Percentiles rank a stretch among this genome's conserved stretches.
These are phyloP conservation scores for Mythimna impura DNA, from an alignment of 2,888 invertebrate species.

Conservation along the genomic window DNA sequence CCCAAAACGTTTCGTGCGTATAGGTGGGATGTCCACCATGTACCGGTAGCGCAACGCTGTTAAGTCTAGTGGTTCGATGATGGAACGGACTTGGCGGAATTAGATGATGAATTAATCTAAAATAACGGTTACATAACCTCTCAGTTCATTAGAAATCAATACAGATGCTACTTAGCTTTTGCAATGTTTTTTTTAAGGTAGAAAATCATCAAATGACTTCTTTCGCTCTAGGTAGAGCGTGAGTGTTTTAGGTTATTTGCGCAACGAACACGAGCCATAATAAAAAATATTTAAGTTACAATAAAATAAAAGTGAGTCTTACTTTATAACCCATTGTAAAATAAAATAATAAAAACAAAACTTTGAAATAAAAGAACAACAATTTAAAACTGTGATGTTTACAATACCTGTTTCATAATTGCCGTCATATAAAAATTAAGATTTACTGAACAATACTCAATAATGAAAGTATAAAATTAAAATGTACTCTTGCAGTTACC, in stretches of 20 bases:
- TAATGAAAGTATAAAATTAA: slow-evolving; percentile 27
- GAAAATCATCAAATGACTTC: too few relatives aligned
- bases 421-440: slow-evolving; percentile 29
- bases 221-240: too few relatives aligned
- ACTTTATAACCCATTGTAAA: slow-evolving; percentile 30
- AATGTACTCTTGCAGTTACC: slow-evolving; percentile 4
- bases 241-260: not conserved
- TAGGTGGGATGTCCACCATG: too few relatives aligned
- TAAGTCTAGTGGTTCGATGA: too few relatives aligned
- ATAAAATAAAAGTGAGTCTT: slow-evolving; percentile 36
- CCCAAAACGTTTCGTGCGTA: too few relatives aligned
- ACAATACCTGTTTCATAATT: slow-evolving; percentile 10
- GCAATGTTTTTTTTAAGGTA: too few relatives aligned
- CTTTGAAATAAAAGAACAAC: not conserved
- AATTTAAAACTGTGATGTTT: slow-evolving; percentile 8
- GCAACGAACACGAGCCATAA: slow-evolving; percentile 28
- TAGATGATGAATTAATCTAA: not conserved
- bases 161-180: too few relatives aligned
- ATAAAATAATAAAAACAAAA: slow-evolving; percentile 19
- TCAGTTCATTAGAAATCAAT: too few relatives aligned
- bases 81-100: too few relatives aligned
- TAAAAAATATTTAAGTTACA: slow-evolving; percentile 1
- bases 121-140: not conserved
- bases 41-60: too few relatives aligned
- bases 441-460: slow-evolving; percentile 8